Evolutionary conservation across 2,888 invertebrate genomes (phyloP).

Genomic region (Microctonus aethiopoides): DNA sequence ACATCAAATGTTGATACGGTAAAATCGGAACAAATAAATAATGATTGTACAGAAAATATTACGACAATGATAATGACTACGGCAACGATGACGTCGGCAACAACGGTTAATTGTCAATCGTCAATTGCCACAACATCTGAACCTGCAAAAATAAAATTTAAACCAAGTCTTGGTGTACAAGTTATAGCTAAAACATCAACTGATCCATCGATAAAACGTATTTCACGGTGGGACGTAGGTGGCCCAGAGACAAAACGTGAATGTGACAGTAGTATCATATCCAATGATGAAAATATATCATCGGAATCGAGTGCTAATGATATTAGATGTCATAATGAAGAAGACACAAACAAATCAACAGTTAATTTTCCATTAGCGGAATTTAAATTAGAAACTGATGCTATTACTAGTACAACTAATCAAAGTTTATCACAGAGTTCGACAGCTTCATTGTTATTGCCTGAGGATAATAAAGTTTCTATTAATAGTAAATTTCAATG

Average conservation of each 20-base stretch:
- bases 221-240: constrained; percentile 68
- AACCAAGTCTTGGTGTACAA: constrained; percentile 64
- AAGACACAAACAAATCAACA: background rate
- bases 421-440: constrained; percentile 22
- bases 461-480: constrained; percentile 23
- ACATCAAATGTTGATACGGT: background rate
- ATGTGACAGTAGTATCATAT: constrained; percentile 56
- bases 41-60: constrained; percentile 15
- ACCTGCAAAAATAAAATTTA: constrained; percentile 55
- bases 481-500: constrained; percentile 42
- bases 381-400: constrained; percentile 38
- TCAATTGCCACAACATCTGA: constrained; percentile 34
- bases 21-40: constrained; percentile 46
- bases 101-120: constrained; percentile 39
- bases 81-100: no score
- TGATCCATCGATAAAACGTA: constrained; percentile 52
- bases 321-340: constrained; percentile 26
- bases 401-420: constrained; percentile 43
- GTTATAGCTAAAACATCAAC: constrained; percentile 53
- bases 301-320: constrained; percentile 40
- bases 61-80: no score
- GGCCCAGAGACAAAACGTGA: constrained; percentile 56
- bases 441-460: background rate
- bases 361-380: background rate
- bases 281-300: constrained; percentile 60